Conservation (phyloP, 1,140 invertebrate species). For the Microplitis mediator region DNA sequence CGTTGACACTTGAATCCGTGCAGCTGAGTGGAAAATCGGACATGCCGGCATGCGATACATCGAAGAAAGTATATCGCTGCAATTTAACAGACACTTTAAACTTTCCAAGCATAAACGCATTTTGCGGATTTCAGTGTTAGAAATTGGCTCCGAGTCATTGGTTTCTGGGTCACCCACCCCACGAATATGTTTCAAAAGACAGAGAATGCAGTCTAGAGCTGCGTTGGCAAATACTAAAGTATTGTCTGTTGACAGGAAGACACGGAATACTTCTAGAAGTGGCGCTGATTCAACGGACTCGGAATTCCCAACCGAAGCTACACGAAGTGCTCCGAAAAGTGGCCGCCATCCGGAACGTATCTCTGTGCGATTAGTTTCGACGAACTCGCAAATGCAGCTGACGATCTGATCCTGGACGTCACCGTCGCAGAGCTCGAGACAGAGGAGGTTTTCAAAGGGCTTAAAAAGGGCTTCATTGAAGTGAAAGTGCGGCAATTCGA, state of each 20-base stretch:
- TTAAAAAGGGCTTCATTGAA: constrained; percentile 95
- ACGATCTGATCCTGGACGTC: constrained; percentile 93
- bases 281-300: constrained; percentile 69
- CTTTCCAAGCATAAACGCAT: constrained; percentile 77
- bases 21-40: constrained; percentile 88
- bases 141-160: constrained; percentile 39
- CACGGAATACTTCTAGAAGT: constrained; percentile 89
- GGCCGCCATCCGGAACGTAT: constrained; percentile 93
- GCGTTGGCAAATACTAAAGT: constrained; percentile 92
- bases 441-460: constrained; percentile 92
- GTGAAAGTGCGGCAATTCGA: constrained; percentile 90
- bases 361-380: constrained; percentile 89
- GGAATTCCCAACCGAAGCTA: constrained; percentile 72
- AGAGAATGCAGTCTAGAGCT: constrained; percentile 89
- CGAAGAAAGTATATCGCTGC: constrained; percentile 83
- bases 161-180: constrained; percentile 62
- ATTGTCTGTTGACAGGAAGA: constrained; percentile 90
- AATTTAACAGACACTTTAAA: constrained; percentile 83
- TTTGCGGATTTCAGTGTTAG: constrained; percentile 43
- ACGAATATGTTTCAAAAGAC: constrained; percentile 76
- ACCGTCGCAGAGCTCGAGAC: constrained; percentile 87
- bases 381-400: constrained; percentile 92
- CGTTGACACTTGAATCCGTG: constrained; percentile 81
- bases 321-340: constrained; percentile 86
- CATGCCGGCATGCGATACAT: constrained; percentile 96